Evolutionary conservation across 1,140 invertebrate genomes (phyloP).

Genomic region (Antheraea mylitta): DNA sequence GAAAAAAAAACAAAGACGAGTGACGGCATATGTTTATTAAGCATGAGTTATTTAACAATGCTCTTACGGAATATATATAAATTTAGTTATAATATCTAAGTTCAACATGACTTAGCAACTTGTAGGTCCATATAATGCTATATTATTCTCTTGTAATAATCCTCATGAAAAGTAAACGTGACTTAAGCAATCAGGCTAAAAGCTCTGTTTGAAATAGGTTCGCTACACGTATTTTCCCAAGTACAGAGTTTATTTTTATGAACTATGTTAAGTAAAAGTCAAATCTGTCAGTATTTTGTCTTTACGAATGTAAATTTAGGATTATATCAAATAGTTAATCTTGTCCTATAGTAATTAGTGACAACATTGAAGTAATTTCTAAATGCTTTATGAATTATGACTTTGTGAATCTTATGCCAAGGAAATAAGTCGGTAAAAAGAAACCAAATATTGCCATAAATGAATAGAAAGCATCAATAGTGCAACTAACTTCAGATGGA

Average conservation of each 20-base stretch:
- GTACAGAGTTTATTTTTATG: neutral
- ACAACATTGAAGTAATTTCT: too few species aligned
- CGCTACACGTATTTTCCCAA: neutral
- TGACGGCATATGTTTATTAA: too few species aligned
- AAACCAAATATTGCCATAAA: too few species aligned
- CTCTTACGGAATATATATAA: neutral
- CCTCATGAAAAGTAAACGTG: neutral
- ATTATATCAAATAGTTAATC: too few species aligned
- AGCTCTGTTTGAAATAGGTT: neutral
- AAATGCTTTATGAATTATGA: too few species aligned
- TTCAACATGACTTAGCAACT: neutral
- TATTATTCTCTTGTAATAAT: neutral
- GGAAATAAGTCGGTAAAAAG: too few species aligned
- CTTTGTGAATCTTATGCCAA: too few species aligned
- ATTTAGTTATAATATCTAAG: neutral
- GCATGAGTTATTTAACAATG: neutral
- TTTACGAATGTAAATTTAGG: too few species aligned
- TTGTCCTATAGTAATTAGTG: too few species aligned
- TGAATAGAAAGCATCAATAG: too few species aligned
- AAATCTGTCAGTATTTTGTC: neutral
- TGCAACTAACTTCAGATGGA: too few species aligned
- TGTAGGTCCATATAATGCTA: neutral
- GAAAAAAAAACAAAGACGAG: too few species aligned
- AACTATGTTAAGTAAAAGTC: neutral
- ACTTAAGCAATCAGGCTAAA: conserved; percentile 2